Evolutionary conservation across 2,888 invertebrate species (phyloP).

Genomic region (Reticulitermes lucifugus): DNA sequence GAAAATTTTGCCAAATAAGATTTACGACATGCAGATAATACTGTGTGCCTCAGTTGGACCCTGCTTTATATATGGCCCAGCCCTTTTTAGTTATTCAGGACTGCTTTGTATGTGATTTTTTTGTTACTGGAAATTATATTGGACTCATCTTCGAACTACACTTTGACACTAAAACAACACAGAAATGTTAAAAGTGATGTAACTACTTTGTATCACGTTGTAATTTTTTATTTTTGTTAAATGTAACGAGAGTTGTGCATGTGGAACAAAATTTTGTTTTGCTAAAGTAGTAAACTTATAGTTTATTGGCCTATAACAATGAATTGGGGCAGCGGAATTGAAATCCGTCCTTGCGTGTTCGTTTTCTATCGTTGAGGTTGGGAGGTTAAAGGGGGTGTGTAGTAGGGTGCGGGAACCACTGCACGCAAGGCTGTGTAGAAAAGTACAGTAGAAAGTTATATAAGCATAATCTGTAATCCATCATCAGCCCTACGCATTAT

Average conservation of each 20-base stretch:
- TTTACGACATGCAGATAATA: no score
- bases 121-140: neutral
- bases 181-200: neutral
- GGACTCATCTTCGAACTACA: neutral
- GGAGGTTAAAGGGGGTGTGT: no score
- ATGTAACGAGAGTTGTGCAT: neutral
- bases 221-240: neutral
- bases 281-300: neutral
- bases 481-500: neutral
- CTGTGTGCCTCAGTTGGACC: no score
- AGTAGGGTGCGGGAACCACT: neutral
- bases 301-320: neutral
- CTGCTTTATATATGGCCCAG: no score
- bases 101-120: neutral
- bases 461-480: neutral
- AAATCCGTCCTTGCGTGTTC: neutral
- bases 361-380: neutral
- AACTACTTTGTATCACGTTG: neutral
- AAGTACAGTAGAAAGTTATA: neutral
- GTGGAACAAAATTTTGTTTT: neutral
- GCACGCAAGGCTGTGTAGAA: neutral
- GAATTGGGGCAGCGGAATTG: neutral
- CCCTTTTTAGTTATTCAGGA: no score
- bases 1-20: no score
- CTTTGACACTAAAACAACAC: neutral